Evolutionary conservation across 2,888 invertebrate genomes (phyloP).

Genomic region (Gryllus longicercus): DNA sequence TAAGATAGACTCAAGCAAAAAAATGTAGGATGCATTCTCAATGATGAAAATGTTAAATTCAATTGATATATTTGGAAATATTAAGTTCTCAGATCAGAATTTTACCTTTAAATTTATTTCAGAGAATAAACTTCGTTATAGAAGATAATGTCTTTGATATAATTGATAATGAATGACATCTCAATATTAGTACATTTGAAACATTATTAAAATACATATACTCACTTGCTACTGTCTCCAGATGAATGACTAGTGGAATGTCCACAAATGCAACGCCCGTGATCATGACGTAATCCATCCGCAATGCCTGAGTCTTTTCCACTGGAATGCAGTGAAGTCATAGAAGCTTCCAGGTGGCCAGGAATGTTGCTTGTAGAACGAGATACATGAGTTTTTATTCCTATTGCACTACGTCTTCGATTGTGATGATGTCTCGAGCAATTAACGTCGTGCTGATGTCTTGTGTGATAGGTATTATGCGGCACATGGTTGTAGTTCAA

Average conservation of each 20-base stretch:
- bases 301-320: conserved; percentile 78
- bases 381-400: conserved; percentile 30
- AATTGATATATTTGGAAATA: too few species aligned
- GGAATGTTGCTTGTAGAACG: conserved; percentile 44
- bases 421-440: conserved; percentile 37
- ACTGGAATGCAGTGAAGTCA: conserved; percentile 77
- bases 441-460: conserved; percentile 39
- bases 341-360: conserved; percentile 61
- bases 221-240: conserved; percentile 69
- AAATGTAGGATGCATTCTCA: too few species aligned
- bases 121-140: too few species aligned
- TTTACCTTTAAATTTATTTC: too few species aligned
- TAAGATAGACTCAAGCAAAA: too few species aligned
- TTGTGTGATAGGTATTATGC: conserved; percentile 31
- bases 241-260: conserved; percentile 64
- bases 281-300: conserved; percentile 42
- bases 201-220: conserved; percentile 30
- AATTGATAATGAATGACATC: too few species aligned
- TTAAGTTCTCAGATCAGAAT: too few species aligned
- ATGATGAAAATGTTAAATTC: too few species aligned
- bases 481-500: conserved; percentile 36
- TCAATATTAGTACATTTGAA: too few species aligned
- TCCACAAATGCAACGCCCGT: conserved; percentile 59
- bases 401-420: conserved; percentile 38
- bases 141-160: too few species aligned